Evolutionary conservation across 2,888 invertebrate species (phyloP).

Genomic region (Palloptera scutellata): DNA sequence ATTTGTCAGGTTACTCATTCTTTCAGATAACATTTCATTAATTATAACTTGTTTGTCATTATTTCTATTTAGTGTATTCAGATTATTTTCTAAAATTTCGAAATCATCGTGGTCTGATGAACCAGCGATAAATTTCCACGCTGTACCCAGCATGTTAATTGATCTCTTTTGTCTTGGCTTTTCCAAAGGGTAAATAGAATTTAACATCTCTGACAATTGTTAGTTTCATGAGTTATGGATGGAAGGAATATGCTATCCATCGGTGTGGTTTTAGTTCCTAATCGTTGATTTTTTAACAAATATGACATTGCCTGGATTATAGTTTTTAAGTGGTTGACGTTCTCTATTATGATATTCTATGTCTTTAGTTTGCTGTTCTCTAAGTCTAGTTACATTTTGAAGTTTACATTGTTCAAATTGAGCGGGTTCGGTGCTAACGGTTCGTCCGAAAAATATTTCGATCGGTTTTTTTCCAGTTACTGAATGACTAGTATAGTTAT

Average conservation of each 20-base stretch:
- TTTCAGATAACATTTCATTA: conserved; percentile 25
- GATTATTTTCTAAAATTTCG: conserved; percentile 17
- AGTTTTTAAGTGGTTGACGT: conserved; percentile 13
- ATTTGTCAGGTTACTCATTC: conserved; percentile 21
- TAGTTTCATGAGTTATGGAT: conserved; percentile 16
- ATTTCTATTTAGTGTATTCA: conserved; percentile 23
- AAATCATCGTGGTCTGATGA: conserved; percentile 12
- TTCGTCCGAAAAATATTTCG: conserved; percentile 35
- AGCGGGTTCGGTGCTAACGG: conserved; percentile 26
- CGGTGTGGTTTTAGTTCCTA: conserved; percentile 32
- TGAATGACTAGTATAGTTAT: conserved; percentile 31
- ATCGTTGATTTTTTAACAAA: conserved; percentile 31
- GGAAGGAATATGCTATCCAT: conserved; percentile 25
- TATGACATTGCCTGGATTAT: conserved; percentile 29
- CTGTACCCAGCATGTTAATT: conserved; percentile 16
- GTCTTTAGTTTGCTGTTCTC: no score
- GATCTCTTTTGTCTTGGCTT: conserved; percentile 21
- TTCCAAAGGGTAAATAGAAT: conserved; percentile 12
- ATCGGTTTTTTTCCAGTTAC: conserved; percentile 35
- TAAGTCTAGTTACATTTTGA: no score
- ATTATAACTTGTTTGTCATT: conserved; percentile 26
- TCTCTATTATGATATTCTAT: conserved; percentile 15
- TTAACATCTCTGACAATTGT: conserved; percentile 7
- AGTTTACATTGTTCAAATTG: no score
- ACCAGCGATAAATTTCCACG: conserved; percentile 21